Base-by-base conservation (phyloP, 2,797 vertebrate species). In the Triplophysa yarkandensis region DNA sequence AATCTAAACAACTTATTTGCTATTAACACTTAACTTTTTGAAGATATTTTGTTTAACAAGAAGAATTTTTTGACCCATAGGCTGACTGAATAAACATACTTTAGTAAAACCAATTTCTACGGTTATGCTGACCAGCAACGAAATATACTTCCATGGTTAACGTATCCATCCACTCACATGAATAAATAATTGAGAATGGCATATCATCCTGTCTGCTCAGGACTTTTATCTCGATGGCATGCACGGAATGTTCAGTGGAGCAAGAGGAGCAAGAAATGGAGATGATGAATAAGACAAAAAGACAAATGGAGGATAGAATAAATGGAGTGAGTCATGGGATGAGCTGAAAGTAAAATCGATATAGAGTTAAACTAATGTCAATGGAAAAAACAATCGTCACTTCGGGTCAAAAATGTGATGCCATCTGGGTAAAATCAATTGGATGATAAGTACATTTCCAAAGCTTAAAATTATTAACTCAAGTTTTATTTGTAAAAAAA, bases 161-260 rank as follows among this genome's bases (percentile, higher is more conserved):
- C 19, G 7, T 44, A 63, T 63, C 28, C 71, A 44, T 57, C 50
- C 61, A 43, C 52, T 66, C 62, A 46, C 27, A 27, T 41, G 27
- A 32, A 67, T 78, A 39, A 73, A 78, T 68, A 52, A 78, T 78
- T 73, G 57, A 78, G 23, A 68, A 27, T 44, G 23, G 14, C 27
- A 6, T 73, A 41, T 41, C 55, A 68, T 73, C 34, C 27, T 63
- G 70, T 21, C 64, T 62, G 23, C 69, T 62, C 70, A 62, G 25
- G 57, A 68, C 52, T 67, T 60, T 67, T 48, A 77, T 73, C 57
- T 63, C 62, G 55, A 71, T 76, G 73, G 48, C 70, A 57, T 67
- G 36, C 68, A 32, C 39, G 43, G 25, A 41, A 71, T 36, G 46
- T 34, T 23, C 23, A 62, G 48, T 46, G 74, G 41, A 68, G 63